Conservation (phyloP, 2,797 vertebrate species). For the Muscicapa comitata region DNA sequence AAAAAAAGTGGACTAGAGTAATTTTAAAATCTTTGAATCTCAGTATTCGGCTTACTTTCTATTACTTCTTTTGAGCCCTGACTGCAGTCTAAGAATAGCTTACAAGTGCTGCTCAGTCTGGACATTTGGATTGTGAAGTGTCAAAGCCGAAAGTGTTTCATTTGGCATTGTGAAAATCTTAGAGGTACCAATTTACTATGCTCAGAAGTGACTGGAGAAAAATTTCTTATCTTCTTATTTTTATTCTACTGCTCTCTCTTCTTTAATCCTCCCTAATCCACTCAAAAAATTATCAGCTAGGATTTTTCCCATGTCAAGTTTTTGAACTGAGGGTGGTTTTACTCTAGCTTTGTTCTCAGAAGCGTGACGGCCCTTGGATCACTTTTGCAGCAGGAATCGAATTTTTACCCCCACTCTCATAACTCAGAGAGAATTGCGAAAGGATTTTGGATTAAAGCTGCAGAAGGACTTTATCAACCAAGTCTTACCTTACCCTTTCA, state of each 20-base stretch:
- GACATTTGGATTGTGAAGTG: not conserved
- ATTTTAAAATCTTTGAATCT: not conserved
- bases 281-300: conserved; percentile 50
- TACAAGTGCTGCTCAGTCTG: not conserved
- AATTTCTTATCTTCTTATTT: conserved; percentile 35
- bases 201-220: conserved; percentile 33
- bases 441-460: conserved; percentile 19
- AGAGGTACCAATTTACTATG: conserved; percentile 12
- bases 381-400: conserved; percentile 13
- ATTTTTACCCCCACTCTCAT: not conserved
- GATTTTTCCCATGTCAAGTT: conserved; percentile 24
- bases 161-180: conserved; percentile 8
- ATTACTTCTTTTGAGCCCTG: not conserved
- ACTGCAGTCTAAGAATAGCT: not conserved
- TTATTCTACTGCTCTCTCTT: conserved; percentile 32
- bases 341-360: conserved; percentile 42
- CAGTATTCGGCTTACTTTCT: not conserved
- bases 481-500: not conserved
- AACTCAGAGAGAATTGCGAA: conserved; percentile 10
- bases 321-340: conserved; percentile 51
- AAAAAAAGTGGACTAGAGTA: not conserved
- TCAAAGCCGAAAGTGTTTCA: not conserved
- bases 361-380: not conserved
- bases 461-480: not conserved
- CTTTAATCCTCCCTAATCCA: conserved; percentile 55